These are phyloP conservation scores for Lycopodina hypogea DNA, from an alignment of 37 sponge, comb jelly and placozoan genomes.

Conservation along the genomic window DNA sequence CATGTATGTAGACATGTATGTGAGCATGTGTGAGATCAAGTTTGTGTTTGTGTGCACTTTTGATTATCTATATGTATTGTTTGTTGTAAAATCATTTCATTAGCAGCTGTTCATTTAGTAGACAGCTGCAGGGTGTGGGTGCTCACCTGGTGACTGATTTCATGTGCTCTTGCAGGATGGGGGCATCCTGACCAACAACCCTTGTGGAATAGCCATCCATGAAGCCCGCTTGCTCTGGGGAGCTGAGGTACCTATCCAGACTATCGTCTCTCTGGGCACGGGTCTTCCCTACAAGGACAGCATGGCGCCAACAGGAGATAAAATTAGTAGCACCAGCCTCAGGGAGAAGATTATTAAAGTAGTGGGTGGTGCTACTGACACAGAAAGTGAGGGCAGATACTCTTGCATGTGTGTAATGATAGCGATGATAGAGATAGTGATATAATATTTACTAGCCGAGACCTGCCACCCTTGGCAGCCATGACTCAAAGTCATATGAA, in stretches of 20 bases:
- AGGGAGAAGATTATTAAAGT: constrained; percentile 71
- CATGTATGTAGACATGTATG: no score
- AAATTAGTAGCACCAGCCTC: constrained; percentile 30
- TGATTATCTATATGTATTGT: no score
- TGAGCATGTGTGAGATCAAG: no score
- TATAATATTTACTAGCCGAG: not conserved
- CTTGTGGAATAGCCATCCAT: constrained; percentile 82
- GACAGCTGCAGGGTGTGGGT: no score
- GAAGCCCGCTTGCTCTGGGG: constrained; percentile 83
- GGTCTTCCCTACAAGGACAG: constrained; percentile 36
- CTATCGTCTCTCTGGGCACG: constrained; percentile 83
- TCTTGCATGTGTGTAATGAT: not conserved
- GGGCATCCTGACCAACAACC: constrained; percentile 85
- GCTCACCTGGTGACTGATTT: no score
- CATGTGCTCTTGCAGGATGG: constrained; percentile 84
- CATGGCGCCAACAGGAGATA: not conserved
- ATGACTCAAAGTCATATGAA: no score
- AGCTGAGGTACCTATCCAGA: constrained; percentile 66
- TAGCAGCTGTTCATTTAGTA: no score
- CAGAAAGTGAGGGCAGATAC: constrained; percentile 49
- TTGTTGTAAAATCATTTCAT: no score
- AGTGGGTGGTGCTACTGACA: constrained; percentile 78
- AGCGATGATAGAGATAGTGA: not conserved
- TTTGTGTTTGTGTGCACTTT: no score
- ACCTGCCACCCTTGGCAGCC: no score